Evolutionary conservation across 92 coral and sea anemone species (phyloP).

Genomic region (Porites cylindrica): DNA sequence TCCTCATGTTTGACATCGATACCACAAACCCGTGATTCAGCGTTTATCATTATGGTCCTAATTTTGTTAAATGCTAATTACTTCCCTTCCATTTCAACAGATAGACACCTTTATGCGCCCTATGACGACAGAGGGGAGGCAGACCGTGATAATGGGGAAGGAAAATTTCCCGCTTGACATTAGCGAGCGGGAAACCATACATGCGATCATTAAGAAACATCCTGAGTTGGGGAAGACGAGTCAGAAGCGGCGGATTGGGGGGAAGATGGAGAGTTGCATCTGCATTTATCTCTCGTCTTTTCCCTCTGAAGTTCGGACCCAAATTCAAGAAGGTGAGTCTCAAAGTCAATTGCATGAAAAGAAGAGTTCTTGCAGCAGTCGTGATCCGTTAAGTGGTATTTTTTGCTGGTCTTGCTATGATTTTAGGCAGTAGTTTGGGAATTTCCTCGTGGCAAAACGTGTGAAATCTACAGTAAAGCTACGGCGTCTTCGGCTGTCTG

Average conservation of each 20-base stretch:
- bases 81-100: constrained; percentile 32
- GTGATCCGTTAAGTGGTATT: constrained; percentile 1
- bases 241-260: constrained; percentile 43
- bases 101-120: constrained; percentile 45
- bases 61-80: constrained; percentile 7
- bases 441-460: constrained; percentile 13
- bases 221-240: constrained; percentile 33
- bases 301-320: constrained; percentile 4
- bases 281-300: constrained; percentile 43
- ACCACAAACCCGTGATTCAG: constrained; percentile 3
- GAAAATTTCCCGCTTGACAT: constrained; percentile 53
- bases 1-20: constrained; percentile 13
- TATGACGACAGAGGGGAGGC: constrained; percentile 35
- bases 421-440: constrained; percentile 22
- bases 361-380: neutral
- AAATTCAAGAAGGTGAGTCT: constrained; percentile 12
- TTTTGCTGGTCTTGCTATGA: constrained; percentile 18
- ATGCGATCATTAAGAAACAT: constrained; percentile 13
- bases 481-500: neutral
- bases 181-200: constrained; percentile 32
- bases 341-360: constrained; percentile 1
- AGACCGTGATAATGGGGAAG: constrained; percentile 38
- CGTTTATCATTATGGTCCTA: constrained; percentile 8
- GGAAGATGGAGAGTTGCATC: constrained; percentile 54
- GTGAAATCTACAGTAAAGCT: constrained; percentile 2